Percentiles rank a stretch among this genome's conserved stretches.
Conservation (phyloP, 2,113 vertebrate genomes). For the Polypterus senegalus region DNA sequence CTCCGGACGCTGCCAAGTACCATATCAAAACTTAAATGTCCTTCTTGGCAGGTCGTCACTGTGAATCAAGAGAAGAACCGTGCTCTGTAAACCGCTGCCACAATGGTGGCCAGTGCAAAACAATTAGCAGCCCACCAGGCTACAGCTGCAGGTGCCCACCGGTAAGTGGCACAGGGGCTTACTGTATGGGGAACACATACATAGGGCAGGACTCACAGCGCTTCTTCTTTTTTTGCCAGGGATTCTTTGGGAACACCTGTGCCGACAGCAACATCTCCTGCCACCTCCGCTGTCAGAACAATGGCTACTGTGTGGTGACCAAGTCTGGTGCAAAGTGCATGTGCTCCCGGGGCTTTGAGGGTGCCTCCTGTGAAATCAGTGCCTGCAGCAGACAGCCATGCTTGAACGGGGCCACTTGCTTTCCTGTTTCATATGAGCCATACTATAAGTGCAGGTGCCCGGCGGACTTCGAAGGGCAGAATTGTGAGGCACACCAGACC, state of each 20-base stretch:
- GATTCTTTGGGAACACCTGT: slow-evolving; percentile 69
- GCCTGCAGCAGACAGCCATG: slow-evolving; percentile 53
- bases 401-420: slow-evolving; percentile 69
- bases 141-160: slow-evolving; percentile 69
- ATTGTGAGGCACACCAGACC: slow-evolving; percentile 42
- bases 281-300: slow-evolving; percentile 63
- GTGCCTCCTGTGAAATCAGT: slow-evolving; percentile 51
- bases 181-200: slow-evolving; percentile 22
- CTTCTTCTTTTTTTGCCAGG: slow-evolving; percentile 32
- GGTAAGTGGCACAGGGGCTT: slow-evolving; percentile 43
- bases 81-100: slow-evolving; percentile 72
- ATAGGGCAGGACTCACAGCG: slow-evolving; percentile 40
- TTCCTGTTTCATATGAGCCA: slow-evolving; percentile 42
- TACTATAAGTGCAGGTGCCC: slow-evolving; percentile 62
- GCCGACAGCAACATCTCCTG: slow-evolving; percentile 54
- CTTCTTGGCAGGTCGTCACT: slow-evolving; percentile 60
- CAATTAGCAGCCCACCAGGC: slow-evolving; percentile 67
- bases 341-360: slow-evolving; percentile 55
- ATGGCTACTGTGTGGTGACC: slow-evolving; percentile 56
- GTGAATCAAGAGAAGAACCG: slow-evolving; percentile 75
- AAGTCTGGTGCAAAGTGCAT: slow-evolving; percentile 51
- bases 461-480: slow-evolving; percentile 41
- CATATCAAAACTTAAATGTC: not conserved
- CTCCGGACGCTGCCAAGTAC: too few relatives aligned
- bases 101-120: slow-evolving; percentile 63